Conservation (phyloP, 2,888 invertebrate species). For the Synergus japonicus region DNA sequence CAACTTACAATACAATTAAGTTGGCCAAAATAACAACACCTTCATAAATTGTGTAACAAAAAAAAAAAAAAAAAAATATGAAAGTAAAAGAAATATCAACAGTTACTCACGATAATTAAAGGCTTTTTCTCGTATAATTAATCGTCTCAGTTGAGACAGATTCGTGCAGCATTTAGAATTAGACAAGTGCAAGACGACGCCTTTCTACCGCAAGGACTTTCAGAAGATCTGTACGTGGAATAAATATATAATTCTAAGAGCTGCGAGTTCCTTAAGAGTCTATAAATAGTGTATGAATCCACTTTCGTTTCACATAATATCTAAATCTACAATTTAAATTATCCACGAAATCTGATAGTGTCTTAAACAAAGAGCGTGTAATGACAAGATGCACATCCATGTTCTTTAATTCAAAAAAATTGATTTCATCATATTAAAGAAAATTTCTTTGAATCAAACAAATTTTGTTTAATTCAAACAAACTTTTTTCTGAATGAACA, state of each 20-base stretch:
- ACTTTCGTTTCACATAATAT: not conserved
- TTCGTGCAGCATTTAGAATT: conserved; percentile 20
- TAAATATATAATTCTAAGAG: conserved; percentile 28
- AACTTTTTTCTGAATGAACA: no score
- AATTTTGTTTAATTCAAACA: no score
- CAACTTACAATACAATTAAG: no score
- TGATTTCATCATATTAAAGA: no score
- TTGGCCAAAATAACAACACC: no score
- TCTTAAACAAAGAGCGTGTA: not conserved
- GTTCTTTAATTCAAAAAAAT: no score
- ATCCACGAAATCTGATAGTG: not conserved
- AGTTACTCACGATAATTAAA: no score
- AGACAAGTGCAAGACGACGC: conserved; percentile 15
- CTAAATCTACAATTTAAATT: not conserved
- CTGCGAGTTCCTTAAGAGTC: conserved; percentile 8
- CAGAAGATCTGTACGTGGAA: conserved; percentile 23
- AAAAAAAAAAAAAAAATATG: no score
- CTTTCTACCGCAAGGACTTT: conserved; percentile 39
- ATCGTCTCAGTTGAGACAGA: not conserved
- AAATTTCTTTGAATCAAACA: no score
- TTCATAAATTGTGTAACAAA: no score
- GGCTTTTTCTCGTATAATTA: not conserved
- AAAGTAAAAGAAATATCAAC: no score
- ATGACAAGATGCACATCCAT: not conserved
- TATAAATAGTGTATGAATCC: conserved; percentile 37